phyloP scores from a whole-genome alignment of 2,797 vertebrate genomes.

The Chanos chanos region DNA sequence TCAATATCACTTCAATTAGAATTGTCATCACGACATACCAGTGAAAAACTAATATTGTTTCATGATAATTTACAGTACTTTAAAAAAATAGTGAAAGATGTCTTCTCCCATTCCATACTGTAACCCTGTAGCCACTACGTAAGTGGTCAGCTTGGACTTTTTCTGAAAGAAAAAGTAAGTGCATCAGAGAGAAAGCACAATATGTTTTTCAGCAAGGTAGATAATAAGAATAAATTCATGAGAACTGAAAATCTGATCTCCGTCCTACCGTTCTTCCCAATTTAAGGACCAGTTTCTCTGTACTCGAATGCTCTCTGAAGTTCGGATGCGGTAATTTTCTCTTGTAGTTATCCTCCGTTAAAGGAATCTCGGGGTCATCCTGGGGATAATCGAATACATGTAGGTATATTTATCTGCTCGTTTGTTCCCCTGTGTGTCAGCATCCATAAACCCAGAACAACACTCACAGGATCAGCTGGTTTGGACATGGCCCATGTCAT shows the following conservation, averaged over 20 bases:
- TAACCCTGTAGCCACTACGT: slow-evolving; percentile 80
- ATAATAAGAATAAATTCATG: neutral
- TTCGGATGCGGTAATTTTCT: slow-evolving; percentile 76
- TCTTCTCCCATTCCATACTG: slow-evolving; percentile 87
- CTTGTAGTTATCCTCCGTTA: slow-evolving; percentile 83
- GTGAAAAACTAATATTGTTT: neutral
- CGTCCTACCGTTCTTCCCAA: slow-evolving; percentile 76
- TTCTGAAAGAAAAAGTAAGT: slow-evolving; percentile 51
- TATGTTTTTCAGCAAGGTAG: neutral
- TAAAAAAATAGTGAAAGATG: slow-evolving; percentile 88
- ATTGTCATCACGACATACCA: neutral
- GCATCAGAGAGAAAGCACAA: neutral
- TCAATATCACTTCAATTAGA: neutral
- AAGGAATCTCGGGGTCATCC: slow-evolving; percentile 72
- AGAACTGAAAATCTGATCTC: neutral
- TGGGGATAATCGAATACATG: too few relatives aligned
- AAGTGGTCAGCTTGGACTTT: slow-evolving; percentile 71
- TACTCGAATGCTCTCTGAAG: slow-evolving; percentile 76
- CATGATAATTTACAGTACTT: slow-evolving; percentile 67
- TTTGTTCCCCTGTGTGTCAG: too few relatives aligned
- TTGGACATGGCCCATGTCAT: slow-evolving; percentile 89
- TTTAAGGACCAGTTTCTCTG: slow-evolving; percentile 84
- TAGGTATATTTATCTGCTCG: too few relatives aligned
- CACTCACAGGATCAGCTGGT: slow-evolving; percentile 75
- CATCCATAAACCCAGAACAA: too few relatives aligned